phyloP scores from a whole-genome alignment of 2,888 invertebrate species.

The Heteromyza rotundicornis region DNA sequence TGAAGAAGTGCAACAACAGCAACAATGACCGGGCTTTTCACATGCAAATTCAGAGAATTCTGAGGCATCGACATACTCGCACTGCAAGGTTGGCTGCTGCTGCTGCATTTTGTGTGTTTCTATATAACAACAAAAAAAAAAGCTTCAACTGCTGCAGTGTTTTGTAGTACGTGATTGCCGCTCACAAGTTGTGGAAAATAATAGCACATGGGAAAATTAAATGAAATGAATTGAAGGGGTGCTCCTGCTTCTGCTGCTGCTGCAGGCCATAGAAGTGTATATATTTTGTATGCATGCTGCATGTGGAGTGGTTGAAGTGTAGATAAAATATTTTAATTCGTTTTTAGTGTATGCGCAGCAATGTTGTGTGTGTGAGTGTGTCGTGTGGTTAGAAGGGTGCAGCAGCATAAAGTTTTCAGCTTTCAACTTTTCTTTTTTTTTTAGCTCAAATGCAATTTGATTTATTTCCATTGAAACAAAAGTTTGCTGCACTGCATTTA shows the following conservation, averaged over 20 bases:
- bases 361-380: background rate
- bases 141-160: background rate
- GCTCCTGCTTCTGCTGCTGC: background rate
- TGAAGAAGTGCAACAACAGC: constrained; percentile 28
- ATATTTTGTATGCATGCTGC: background rate
- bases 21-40: constrained; percentile 25
- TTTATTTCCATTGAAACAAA: background rate
- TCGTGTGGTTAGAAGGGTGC: too few relatives aligned
- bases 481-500: background rate
- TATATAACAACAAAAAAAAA: too few relatives aligned
- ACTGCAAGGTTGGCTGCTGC: background rate
- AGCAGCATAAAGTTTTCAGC: too few relatives aligned
- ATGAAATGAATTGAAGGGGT: background rate
- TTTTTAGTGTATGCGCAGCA: background rate
- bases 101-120: background rate
- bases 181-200: too few relatives aligned
- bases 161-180: too few relatives aligned
- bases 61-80: too few relatives aligned
- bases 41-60: too few relatives aligned
- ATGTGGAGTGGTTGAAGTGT: background rate
- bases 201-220: background rate
- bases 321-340: constrained; percentile 2
- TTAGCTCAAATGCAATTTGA: too few relatives aligned
- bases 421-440: too few relatives aligned
- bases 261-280: background rate